phyloP scores from a whole-genome alignment of 2,113 vertebrate species.

The Sander vitreus region DNA sequence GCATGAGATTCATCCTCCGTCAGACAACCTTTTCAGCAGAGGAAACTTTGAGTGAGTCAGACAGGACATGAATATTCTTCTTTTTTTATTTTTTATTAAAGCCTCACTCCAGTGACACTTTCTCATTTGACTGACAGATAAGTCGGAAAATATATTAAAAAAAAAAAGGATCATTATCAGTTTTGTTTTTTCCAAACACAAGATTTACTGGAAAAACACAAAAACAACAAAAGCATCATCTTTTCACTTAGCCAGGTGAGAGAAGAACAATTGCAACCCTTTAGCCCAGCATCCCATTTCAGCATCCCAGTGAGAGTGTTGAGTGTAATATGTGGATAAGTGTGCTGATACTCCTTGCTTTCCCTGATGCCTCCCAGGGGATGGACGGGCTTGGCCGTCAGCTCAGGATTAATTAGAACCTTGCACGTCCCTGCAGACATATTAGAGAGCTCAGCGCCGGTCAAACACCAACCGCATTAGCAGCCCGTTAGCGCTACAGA shows the following conservation, averaged over 20 bases:
- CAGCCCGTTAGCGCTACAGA: constrained; percentile 81
- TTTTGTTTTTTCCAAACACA: not conserved
- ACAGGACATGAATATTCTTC: constrained; percentile 77
- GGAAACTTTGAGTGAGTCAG: constrained; percentile 71
- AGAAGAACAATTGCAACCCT: constrained; percentile 45
- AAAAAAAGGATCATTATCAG: constrained; percentile 1
- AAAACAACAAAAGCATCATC: not conserved
- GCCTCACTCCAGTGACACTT: constrained; percentile 14
- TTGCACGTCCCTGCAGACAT: constrained; percentile 87
- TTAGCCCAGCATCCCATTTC: constrained; percentile 57
- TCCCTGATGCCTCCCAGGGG: constrained; percentile 86
- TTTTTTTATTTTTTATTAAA: constrained; percentile 29
- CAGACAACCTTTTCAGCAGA: constrained; percentile 81
- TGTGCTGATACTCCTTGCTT: constrained; percentile 80
- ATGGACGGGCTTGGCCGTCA: constrained; percentile 91
- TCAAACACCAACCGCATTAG: constrained; percentile 85
- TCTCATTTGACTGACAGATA: constrained; percentile 62
- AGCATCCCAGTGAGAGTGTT: constrained; percentile 66
- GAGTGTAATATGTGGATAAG: constrained; percentile 81
- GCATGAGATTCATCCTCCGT: constrained; percentile 81
- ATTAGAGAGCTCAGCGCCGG: constrained; percentile 87
- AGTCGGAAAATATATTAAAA: not conserved
- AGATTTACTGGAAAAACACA: constrained; percentile 6
- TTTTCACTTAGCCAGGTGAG: constrained; percentile 40
- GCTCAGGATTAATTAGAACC: constrained; percentile 97